Conservation (phyloP, 2,113 vertebrate genomes). For the Centropristis striata region DNA sequence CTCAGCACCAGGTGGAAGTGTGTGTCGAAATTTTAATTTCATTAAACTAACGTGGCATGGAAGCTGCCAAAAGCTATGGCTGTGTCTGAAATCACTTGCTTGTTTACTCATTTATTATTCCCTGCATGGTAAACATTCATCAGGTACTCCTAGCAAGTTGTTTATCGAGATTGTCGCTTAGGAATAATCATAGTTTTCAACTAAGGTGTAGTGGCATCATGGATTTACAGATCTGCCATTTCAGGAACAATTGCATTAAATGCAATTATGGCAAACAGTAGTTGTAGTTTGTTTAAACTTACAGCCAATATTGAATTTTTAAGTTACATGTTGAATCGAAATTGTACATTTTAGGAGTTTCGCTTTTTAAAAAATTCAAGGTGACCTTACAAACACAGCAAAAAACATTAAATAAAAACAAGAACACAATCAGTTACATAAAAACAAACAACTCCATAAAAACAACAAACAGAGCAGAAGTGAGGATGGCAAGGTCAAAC, state of each 20-base stretch:
- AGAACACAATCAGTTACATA: no score
- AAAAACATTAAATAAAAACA: no score
- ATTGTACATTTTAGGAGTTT: no score
- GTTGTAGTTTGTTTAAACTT: no score
- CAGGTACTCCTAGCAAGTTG: background rate
- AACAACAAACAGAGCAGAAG: no score
- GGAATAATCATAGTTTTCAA: background rate
- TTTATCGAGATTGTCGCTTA: background rate
- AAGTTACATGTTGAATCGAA: no score
- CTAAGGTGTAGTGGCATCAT: background rate
- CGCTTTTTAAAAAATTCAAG: no score
- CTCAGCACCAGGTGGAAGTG: slow-evolving; percentile 15
- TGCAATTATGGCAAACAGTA: no score
- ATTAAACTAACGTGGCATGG: slow-evolving; percentile 3
- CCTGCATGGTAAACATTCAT: background rate
- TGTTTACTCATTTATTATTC: background rate
- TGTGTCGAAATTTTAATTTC: slow-evolving; percentile 8
- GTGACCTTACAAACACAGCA: no score
- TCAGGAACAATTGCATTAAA: background rate
- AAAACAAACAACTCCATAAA: no score
- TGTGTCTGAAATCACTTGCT: slow-evolving; percentile 19
- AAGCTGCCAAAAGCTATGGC: slow-evolving; percentile 4
- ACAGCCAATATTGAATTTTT: no score
- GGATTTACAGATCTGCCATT: background rate
- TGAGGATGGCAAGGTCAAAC: no score